Evolutionary conservation across 2,797 vertebrate genomes (phyloP).

Genomic region (Hypotaenidia philippensis): DNA sequence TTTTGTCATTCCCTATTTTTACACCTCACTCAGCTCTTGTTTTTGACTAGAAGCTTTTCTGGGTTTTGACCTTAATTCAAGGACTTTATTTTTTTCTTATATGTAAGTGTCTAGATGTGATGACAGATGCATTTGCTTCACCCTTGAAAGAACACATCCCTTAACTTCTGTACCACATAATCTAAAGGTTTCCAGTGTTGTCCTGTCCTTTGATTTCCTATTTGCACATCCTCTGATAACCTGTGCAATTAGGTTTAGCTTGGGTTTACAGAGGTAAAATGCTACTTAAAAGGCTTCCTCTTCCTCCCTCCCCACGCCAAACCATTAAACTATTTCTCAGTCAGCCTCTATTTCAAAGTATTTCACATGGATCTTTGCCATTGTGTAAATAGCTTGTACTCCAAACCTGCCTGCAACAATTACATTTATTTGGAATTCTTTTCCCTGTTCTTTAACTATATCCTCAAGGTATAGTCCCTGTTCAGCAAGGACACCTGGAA

Average conservation of each 20-base stretch:
- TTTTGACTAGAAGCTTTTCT: not conserved
- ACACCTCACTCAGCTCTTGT: not conserved
- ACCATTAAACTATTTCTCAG: not conserved
- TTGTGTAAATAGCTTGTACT: not conserved
- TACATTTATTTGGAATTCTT: not conserved
- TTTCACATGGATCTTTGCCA: not conserved
- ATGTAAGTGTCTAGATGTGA: not conserved
- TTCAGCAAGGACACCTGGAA: not conserved
- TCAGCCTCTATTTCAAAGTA: not conserved
- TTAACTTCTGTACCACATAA: not conserved
- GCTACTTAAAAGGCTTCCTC: not conserved
- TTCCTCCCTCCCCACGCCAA: not conserved
- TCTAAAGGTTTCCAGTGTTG: not conserved
- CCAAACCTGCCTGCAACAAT: not conserved
- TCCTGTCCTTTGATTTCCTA: not conserved
- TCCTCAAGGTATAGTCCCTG: not conserved
- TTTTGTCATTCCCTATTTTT: not conserved
- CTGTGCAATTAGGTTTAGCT: not conserved
- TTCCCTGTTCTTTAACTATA: not conserved
- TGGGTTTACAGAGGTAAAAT: not conserved
- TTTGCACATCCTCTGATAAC: not conserved
- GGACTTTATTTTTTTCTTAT: not conserved
- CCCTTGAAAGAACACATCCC: not conserved
- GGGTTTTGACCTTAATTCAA: constrained; percentile 12
- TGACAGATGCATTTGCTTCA: not conserved